These are phyloP conservation scores for Cephalotes varians DNA, from an alignment of 2,888 invertebrate species.

Conservation along the genomic window DNA sequence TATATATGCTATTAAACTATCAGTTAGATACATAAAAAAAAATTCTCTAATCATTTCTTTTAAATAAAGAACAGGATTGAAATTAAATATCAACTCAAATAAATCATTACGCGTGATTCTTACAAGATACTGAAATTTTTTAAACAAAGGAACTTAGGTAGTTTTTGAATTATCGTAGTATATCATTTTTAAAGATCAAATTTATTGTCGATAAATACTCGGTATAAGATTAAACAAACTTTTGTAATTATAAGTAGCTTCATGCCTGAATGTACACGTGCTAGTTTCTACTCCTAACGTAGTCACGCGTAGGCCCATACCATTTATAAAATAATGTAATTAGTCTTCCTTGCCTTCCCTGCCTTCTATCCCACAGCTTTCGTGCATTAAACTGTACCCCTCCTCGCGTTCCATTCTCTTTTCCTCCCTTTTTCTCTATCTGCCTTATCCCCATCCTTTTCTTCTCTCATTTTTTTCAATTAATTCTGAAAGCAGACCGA, in stretches of 20 bases:
- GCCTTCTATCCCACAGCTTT: slow-evolving; percentile 28
- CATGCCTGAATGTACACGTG: not conserved
- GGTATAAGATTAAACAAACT: not conserved
- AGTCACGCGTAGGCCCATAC: slow-evolving; percentile 71
- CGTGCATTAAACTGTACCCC: slow-evolving; percentile 16
- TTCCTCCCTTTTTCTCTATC: not conserved
- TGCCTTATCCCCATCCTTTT: not conserved
- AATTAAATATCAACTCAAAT: not conserved
- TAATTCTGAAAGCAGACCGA: slow-evolving; percentile 58
- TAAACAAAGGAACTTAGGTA: not conserved
- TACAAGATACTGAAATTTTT: not conserved
- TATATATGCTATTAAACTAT: not conserved
- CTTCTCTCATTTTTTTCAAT: slow-evolving; percentile 42
- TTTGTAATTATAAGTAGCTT: not conserved
- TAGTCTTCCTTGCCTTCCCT: slow-evolving; percentile 74
- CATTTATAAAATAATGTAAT: slow-evolving; percentile 79
- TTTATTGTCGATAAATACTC: slow-evolving; percentile 15
- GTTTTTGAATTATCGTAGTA: not conserved
- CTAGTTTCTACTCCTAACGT: slow-evolving; percentile 40
- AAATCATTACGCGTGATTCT: not conserved
- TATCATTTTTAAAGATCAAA: not conserved
- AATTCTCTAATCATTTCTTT: not conserved
- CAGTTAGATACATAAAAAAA: not conserved
- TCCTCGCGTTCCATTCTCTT: not conserved
- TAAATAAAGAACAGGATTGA: not conserved